Conservation (phyloP, 2,113 vertebrate species). For the Chelonoidis abingdonii region DNA sequence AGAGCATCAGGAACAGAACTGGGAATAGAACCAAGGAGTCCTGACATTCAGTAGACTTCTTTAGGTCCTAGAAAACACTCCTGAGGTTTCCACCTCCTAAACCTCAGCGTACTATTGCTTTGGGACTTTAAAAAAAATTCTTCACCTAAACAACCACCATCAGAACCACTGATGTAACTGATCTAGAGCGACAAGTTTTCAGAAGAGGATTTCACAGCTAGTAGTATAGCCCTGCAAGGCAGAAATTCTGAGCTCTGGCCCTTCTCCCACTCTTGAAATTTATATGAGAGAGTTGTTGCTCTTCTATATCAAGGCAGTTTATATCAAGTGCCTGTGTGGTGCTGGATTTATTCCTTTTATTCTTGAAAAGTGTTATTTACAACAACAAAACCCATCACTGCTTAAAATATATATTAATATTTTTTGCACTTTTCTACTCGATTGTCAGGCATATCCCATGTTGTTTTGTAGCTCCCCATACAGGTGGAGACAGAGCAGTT, state of each 20-base stretch:
- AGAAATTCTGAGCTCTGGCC: neutral
- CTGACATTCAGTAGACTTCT: neutral
- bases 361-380: slow-evolving; percentile 25
- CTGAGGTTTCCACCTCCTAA: neutral
- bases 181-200: neutral
- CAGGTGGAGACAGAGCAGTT: slow-evolving; percentile 70
- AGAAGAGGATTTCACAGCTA: neutral
- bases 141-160: neutral
- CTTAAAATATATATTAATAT: slow-evolving; percentile 5
- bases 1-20: fast-evolving
- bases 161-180: neutral
- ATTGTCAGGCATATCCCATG: slow-evolving; percentile 67
- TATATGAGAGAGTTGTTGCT: neutral
- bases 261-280: neutral
- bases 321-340: neutral
- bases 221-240: neutral
- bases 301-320: neutral
- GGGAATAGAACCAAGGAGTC: neutral
- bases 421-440: slow-evolving; percentile 55
- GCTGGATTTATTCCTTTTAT: slow-evolving; percentile 1
- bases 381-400: neutral
- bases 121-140: neutral
- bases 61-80: neutral
- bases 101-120: neutral
- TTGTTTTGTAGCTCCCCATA: slow-evolving; percentile 66